Conservation (phyloP, 2,888 invertebrate species). For the Ophion obscuratus region DNA sequence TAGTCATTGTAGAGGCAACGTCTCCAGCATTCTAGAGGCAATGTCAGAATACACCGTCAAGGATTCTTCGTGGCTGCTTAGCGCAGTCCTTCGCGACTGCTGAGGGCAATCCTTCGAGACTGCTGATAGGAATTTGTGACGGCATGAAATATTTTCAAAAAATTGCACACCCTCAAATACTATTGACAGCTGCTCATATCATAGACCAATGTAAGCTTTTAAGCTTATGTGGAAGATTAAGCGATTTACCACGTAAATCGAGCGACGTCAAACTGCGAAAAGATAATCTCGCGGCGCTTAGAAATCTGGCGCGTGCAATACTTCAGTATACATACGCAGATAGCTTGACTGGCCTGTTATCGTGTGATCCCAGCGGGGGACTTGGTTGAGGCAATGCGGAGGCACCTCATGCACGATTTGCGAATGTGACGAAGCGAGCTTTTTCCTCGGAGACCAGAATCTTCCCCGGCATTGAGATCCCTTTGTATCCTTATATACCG, state of each 20-base stretch:
- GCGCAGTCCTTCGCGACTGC: background rate
- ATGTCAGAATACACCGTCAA: too few species aligned
- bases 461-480: conserved; percentile 8
- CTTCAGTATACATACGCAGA: conserved; percentile 7
- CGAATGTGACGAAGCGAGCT: conserved; percentile 40
- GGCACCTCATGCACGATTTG: conserved; percentile 41
- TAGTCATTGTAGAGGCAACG: too few species aligned
- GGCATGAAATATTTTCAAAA: background rate
- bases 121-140: background rate
- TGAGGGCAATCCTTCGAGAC: background rate
- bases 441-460: conserved; percentile 46
- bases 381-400: conserved; percentile 30
- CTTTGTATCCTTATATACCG: background rate
- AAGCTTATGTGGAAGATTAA: background rate
- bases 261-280: conserved; percentile 16
- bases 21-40: too few species aligned
- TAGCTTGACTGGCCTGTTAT: conserved; percentile 35
- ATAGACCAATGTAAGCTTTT: background rate
- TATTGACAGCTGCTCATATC: background rate
- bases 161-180: background rate
- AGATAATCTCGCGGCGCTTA: conserved; percentile 55
- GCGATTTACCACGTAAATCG: conserved; percentile 18
- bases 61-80: too few species aligned
- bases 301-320: conserved; percentile 24
- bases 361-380: conserved; percentile 33